These are phyloP conservation scores for Microtus ochrogaster DNA, from an alignment of 2,113 vertebrate genomes.

Conservation along the genomic window DNA sequence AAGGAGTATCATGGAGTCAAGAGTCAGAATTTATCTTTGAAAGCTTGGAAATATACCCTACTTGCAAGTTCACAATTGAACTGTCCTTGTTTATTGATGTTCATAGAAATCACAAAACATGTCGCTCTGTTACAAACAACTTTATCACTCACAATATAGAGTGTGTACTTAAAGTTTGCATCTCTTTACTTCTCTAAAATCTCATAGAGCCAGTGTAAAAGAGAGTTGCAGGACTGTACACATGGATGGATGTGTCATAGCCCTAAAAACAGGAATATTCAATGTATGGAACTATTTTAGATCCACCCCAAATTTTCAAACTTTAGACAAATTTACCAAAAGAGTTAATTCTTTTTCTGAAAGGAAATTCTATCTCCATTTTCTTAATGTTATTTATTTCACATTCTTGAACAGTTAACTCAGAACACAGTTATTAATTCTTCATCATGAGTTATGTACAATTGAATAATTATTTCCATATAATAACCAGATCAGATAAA, in stretches of 20 bases:
- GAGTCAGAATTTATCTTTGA: neutral
- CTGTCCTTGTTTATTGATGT: neutral
- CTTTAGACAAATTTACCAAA: too few relatives aligned
- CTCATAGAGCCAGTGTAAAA: neutral
- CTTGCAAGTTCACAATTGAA: neutral
- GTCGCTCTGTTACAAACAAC: neutral
- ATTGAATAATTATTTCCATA: rapidly evolving
- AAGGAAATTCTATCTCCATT: neutral
- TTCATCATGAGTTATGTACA: neutral
- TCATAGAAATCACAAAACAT: neutral
- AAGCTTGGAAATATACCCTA: neutral
- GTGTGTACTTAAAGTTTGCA: neutral
- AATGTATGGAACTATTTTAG: neutral
- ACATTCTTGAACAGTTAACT: neutral
- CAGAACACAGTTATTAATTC: neutral
- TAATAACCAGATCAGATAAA: neutral
- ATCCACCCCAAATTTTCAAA: neutral
- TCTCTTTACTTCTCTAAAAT: neutral
- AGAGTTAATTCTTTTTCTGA: too few relatives aligned
- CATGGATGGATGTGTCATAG: rapidly evolving
- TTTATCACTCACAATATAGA: neutral
- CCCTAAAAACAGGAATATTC: rapidly evolving
- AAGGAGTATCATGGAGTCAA: neutral
- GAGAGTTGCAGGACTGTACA: neutral
- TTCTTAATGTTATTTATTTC: neutral